phyloP scores from a whole-genome alignment of 2,113 vertebrate genomes.

The Prunella fulvescens region DNA sequence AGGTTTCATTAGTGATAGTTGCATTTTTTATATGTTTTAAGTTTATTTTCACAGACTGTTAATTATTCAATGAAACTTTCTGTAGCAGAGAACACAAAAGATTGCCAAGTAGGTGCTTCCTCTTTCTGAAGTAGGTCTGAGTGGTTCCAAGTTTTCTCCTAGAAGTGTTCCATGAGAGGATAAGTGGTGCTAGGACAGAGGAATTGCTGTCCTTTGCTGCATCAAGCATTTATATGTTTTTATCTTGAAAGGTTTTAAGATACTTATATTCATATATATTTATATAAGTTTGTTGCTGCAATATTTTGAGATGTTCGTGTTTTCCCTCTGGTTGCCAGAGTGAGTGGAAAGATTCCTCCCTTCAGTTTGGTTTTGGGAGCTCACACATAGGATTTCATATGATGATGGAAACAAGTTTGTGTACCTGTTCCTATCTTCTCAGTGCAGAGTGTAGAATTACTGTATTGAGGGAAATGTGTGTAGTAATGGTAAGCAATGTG shows the following conservation, averaged over 20 bases:
- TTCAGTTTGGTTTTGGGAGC: not conserved
- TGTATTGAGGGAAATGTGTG: rapidly evolving
- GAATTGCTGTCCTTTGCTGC: not conserved
- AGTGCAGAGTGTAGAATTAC: not conserved
- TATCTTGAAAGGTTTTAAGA: not conserved
- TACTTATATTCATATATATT: not conserved
- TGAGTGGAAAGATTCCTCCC: not conserved
- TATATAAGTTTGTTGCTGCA: not conserved
- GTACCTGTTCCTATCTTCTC: not conserved
- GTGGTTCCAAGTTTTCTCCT: not conserved
- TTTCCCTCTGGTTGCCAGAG: not conserved
- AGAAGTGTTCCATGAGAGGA: not conserved
- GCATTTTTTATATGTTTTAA: not conserved
- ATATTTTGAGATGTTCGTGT: not conserved
- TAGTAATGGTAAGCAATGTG: not conserved
- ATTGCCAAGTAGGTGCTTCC: not conserved
- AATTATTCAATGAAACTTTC: not conserved
- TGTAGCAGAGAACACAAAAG: not conserved
- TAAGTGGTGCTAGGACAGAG: not conserved
- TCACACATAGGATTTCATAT: not conserved
- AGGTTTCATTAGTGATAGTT: not conserved
- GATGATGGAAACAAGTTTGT: not conserved
- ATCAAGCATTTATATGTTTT: not conserved
- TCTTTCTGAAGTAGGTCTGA: not conserved
- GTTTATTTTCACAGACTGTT: not conserved